Evolutionary conservation across 2,888 invertebrate genomes (phyloP).

Genomic region (Heteromyza rotundicornis): DNA sequence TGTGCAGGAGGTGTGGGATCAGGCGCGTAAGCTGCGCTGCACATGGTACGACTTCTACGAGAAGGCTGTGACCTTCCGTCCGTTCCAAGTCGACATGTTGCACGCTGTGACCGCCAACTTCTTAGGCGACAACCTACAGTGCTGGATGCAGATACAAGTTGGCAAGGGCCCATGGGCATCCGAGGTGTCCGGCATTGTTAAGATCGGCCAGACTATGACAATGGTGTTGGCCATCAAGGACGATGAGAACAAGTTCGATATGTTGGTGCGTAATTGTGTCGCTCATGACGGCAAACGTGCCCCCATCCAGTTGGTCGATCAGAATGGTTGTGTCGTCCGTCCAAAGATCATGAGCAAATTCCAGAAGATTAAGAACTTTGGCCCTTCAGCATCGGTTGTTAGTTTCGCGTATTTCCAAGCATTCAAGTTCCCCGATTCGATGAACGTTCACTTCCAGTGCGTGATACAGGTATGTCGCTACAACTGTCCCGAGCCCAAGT

Average conservation of each 20-base stretch:
- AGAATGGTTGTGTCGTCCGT: conserved; percentile 90
- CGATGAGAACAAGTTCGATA: conserved; percentile 94
- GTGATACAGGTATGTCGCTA: conserved; percentile 94
- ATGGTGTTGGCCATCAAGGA: conserved; percentile 96
- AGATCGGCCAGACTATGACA: conserved; percentile 96
- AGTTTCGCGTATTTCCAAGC: conserved; percentile 97
- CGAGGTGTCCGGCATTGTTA: conserved; percentile 93
- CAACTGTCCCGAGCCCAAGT: conserved; percentile 92
- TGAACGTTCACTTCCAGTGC: conserved; percentile 97
- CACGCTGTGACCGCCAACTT: conserved; percentile 95
- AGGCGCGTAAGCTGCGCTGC: conserved; percentile 85
- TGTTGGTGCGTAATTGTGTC: conserved; percentile 92
- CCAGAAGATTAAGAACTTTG: conserved; percentile 95
- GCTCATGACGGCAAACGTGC: conserved; percentile 94
- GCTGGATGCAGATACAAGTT: conserved; percentile 98
- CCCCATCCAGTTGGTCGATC: conserved; percentile 91
- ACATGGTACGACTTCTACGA: conserved; percentile 97
- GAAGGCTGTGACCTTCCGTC: conserved; percentile 92
- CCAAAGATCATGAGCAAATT: conserved; percentile 95
- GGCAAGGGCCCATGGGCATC: conserved; percentile 98
- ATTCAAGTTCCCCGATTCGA: conserved; percentile 95
- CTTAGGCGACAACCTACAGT: conserved; percentile 92
- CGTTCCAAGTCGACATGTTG: conserved; percentile 95
- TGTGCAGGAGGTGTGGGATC: conserved; percentile 96
- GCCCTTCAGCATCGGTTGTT: conserved; percentile 91